phyloP scores from a whole-genome alignment of 2,797 vertebrate species.

The Potorous gilbertii region DNA sequence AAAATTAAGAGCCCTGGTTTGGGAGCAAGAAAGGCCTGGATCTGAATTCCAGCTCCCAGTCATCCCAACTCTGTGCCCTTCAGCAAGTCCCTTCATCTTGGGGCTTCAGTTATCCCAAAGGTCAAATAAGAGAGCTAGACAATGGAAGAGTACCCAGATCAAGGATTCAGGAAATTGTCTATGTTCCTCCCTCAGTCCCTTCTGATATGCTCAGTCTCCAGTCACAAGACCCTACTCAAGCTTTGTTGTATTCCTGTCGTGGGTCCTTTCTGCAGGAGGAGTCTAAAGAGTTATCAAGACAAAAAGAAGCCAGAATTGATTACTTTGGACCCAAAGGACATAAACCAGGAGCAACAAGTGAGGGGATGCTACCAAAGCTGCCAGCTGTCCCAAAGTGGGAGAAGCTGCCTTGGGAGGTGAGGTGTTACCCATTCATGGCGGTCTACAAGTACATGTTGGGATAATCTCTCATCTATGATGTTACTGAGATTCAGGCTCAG shows the following conservation, averaged over 20 bases:
- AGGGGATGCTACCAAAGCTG: neutral
- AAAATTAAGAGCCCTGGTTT: too few species aligned
- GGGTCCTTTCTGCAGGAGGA: neutral
- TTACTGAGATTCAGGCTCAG: neutral
- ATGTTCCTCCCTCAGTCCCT: neutral
- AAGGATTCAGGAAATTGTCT: neutral
- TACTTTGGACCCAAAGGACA: neutral
- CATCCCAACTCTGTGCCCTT: neutral
- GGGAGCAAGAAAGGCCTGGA: neutral
- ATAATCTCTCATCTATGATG: neutral
- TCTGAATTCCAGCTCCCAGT: neutral
- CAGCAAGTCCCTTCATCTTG: neutral
- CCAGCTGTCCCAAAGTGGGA: neutral
- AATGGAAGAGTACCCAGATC: neutral
- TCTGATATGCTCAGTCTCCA: neutral
- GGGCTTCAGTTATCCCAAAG: neutral
- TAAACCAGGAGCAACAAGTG: neutral
- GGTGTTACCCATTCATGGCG: neutral
- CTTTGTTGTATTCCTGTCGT: neutral
- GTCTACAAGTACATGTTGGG: neutral
- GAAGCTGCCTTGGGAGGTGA: neutral
- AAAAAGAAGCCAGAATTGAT: neutral
- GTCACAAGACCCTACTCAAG: neutral
- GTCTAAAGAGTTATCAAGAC: neutral
- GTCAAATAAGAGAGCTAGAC: neutral